Evolutionary conservation across 2,888 invertebrate species (phyloP), one percentile per base, ranked within the genome.

Genomic region (Mimachlamys varia): DNA sequence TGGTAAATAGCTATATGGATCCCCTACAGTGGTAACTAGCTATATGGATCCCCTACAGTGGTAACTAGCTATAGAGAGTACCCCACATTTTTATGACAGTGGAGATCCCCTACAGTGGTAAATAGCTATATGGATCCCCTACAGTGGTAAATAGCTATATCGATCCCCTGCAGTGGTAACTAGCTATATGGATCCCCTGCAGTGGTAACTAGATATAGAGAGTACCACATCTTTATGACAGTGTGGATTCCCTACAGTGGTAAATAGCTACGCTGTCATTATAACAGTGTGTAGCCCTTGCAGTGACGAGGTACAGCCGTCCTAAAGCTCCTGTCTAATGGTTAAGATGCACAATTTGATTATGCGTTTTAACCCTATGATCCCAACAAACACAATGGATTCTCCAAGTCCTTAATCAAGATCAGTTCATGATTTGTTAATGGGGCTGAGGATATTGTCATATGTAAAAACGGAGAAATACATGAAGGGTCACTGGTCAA

Each of bases 361-460:
- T 76, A 76, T 76, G 76, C 22, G 76, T 76, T 76, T 76, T 76
- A 76, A 76, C 76, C 76, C 76, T 76, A 33, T 76, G 76, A 76
- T 76, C 76, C 76, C 33, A 33, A 76, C 76, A 76, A 76, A 76
- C 76, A 76, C 76, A 76, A 76, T 76, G 76, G 76, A 76, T 76
- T 76, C 76, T 76, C 76, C 76, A 27, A 76, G 76, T 76, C 19
- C 76, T 33, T 76, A 76, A 76, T 76, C 33, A 33, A 76, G 76
- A 76, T 76, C 27, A 33, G 76, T 76, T 76, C 76, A 76, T 76
- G 76, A 76, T 76, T 76, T 12, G 33, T 33, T 76, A 76, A 76
- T 76, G 76, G 76, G 76, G 76, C 33, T 12, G 33, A 76, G 76
- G 76, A 76, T 27, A 12, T 22, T 7, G 17, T 33, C 2, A 33